Evolutionary conservation across 2,888 invertebrate species (phyloP).

Genomic region (Lottia scabra): DNA sequence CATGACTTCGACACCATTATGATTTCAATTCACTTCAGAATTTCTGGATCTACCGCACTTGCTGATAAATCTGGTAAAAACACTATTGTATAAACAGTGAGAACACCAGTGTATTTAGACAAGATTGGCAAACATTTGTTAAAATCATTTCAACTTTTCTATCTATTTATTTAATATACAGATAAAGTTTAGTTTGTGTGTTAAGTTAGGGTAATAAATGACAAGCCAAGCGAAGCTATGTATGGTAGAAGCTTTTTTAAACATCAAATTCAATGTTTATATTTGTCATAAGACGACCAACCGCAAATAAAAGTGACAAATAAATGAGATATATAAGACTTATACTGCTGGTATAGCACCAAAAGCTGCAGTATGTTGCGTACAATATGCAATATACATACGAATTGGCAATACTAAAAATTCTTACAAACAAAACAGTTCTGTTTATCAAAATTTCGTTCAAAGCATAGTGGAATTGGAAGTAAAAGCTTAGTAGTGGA

Average conservation of each 20-base stretch:
- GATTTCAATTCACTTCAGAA: too few species aligned
- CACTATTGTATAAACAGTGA: not conserved
- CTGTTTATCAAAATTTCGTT: too few species aligned
- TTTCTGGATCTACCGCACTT: not conserved
- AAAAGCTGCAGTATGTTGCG: too few species aligned
- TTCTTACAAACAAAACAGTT: too few species aligned
- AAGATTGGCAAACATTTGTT: not conserved
- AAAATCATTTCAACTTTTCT: not conserved
- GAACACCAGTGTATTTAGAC: not conserved
- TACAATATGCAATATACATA: too few species aligned
- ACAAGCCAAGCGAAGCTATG: not conserved
- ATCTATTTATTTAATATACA: not conserved
- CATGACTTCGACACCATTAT: too few species aligned
- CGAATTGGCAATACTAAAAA: too few species aligned
- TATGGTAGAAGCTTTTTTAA: not conserved
- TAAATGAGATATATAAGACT: too few species aligned
- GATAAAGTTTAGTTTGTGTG: not conserved
- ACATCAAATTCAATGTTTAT: not conserved
- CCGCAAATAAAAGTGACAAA: not conserved
- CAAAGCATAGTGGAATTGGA: too few species aligned
- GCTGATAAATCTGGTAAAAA: not conserved
- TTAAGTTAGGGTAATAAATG: too few species aligned
- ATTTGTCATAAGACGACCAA: not conserved
- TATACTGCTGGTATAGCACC: too few species aligned
- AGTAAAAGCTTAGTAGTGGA: too few species aligned